Percentiles rank a stretch among this genome's conserved stretches.
These are phyloP conservation scores for Drosophila insularis DNA, from an alignment of 1,140 invertebrate genomes.

Conservation along the genomic window DNA sequence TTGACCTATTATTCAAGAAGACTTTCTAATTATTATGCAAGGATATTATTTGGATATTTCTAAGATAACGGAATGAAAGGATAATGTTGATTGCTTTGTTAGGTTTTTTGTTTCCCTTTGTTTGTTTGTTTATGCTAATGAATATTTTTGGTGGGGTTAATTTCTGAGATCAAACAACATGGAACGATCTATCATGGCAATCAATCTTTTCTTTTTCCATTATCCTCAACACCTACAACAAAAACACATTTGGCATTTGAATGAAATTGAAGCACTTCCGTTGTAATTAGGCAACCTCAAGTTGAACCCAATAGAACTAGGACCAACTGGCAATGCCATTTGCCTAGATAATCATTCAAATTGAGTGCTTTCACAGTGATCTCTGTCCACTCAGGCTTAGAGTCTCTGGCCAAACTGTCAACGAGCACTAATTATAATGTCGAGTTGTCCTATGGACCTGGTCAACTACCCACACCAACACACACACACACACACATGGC, in stretches of 20 bases:
- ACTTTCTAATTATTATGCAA: too few species aligned
- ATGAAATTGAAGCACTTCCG: background rate
- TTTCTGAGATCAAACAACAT: background rate
- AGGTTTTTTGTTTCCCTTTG: background rate
- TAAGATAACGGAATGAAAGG: too few species aligned
- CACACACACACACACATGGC: background rate
- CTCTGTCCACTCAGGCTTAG: background rate
- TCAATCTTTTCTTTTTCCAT: background rate
- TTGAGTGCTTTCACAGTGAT: constrained; percentile 22
- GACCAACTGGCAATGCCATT: background rate
- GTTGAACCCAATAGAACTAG: background rate
- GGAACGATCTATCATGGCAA: background rate
- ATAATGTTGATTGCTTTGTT: too few species aligned
- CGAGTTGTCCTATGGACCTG: constrained; percentile 23
- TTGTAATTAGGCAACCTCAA: constrained; percentile 2
- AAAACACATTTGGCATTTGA: too few species aligned
- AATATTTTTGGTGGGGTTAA: background rate
- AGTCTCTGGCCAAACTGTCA: constrained; percentile 44
- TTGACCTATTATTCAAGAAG: too few species aligned
- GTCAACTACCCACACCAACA: constrained; percentile 34
- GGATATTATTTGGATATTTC: too few species aligned
- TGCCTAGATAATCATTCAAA: constrained; percentile 26
- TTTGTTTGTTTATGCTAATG: too few species aligned
- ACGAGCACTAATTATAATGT: constrained; percentile 57
- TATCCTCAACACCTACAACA: background rate